A percentile compares a stretch with the other conserved stretches of the same genome.
These are phyloP conservation scores for Trachymyrmex cornetzi DNA, from an alignment of 1,140 invertebrate species.

Conservation along the genomic window DNA sequence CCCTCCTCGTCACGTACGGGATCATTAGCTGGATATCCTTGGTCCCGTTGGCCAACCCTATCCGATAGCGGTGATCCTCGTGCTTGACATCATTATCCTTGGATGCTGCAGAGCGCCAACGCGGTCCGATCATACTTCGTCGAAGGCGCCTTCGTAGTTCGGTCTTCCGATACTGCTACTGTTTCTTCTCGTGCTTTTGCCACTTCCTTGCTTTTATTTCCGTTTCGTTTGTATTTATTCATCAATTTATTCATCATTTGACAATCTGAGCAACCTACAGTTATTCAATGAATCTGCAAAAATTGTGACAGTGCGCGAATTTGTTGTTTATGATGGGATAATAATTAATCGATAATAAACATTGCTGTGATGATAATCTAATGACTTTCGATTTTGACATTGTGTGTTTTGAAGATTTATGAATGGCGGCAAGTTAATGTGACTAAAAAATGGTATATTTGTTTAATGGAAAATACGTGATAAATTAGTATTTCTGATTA, in stretches of 20 bases:
- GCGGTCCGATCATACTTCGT: constrained; percentile 62
- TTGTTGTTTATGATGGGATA: not conserved
- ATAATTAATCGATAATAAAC: not conserved
- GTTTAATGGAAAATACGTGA: not conserved
- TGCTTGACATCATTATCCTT: constrained; percentile 81
- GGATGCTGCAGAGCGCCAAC: constrained; percentile 75
- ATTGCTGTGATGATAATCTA: not conserved
- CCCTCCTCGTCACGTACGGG: constrained; percentile 82
- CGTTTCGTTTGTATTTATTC: constrained; percentile 12
- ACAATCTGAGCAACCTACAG: not conserved
- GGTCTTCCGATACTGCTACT: constrained; percentile 43
- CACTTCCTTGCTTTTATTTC: not conserved
- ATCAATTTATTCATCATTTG: not conserved
- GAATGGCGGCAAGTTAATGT: not conserved
- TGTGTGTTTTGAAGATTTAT: not conserved
- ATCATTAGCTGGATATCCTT: constrained; percentile 84
- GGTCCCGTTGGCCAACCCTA: constrained; percentile 76
- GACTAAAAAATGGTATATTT: not conserved
- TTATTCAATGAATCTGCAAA: constrained; percentile 19
- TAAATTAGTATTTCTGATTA: not conserved
- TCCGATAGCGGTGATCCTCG: constrained; percentile 78
- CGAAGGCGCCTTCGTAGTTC: constrained; percentile 48
- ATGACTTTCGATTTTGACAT: not conserved
- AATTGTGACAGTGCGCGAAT: constrained; percentile 41
- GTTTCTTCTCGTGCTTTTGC: constrained; percentile 23